A percentile compares a stretch with the other conserved stretches of the same genome.
Evolutionary conservation across 2,888 invertebrate genomes (phyloP).

Genomic region (Drosophila diplacantha): DNA sequence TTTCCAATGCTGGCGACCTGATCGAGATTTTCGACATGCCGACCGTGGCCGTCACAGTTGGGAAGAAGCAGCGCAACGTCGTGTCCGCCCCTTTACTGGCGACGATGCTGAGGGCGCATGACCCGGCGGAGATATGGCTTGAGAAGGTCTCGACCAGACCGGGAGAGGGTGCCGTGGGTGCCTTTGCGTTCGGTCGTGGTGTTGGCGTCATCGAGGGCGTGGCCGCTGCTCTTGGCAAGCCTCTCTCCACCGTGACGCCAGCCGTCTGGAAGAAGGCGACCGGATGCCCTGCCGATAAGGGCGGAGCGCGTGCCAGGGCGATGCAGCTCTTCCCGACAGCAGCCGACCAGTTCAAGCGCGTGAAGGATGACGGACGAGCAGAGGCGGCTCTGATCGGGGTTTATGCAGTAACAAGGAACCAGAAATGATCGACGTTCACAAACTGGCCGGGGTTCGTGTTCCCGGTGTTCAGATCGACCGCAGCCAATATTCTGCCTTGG

Average conservation of each 20-base stretch:
- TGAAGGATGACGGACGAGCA: constrained; percentile 8
- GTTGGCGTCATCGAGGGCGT: constrained; percentile 11
- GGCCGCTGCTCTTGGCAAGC: constrained; percentile 12
- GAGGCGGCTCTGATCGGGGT: constrained; percentile 10
- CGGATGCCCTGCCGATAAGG: too few relatives aligned
- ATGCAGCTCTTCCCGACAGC: constrained; percentile 10
- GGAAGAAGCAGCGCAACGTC: constrained; percentile 12
- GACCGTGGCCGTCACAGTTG: constrained; percentile 12
- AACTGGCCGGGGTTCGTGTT: constrained; percentile 12
- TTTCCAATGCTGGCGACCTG: constrained; percentile 12
- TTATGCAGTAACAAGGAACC: constrained; percentile 12
- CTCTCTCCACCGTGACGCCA: constrained; percentile 5
- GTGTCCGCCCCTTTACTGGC: constrained; percentile 12
- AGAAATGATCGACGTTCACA: constrained; percentile 12
- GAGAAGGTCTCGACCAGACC: constrained; percentile 13
- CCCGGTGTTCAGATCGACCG: constrained; percentile 12
- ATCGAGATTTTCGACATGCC: constrained; percentile 12
- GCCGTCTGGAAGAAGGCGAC: not conserved
- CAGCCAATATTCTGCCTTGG: constrained; percentile 12
- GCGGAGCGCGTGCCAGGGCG: not conserved
- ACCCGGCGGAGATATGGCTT: constrained; percentile 11
- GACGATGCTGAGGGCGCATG: constrained; percentile 12
- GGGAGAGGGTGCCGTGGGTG: constrained; percentile 14
- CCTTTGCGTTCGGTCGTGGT: constrained; percentile 12
- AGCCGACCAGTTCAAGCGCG: constrained; percentile 11